Evolutionary conservation across 2,113 vertebrate genomes (phyloP).

Genomic region (Electrona antarctica): DNA sequence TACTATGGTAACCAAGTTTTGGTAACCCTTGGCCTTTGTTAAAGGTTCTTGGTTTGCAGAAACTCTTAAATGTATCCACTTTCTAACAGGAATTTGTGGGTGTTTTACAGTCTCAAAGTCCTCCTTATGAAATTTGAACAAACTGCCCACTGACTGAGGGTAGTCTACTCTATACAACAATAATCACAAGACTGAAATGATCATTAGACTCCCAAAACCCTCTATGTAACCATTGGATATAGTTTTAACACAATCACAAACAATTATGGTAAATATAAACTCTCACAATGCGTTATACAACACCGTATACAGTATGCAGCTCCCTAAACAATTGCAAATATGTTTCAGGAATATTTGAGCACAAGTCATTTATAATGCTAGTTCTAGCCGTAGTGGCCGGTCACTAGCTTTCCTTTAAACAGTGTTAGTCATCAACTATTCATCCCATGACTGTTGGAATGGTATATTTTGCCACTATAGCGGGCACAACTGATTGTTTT

Average conservation of each 20-base stretch:
- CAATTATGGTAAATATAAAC: slow-evolving; percentile 13
- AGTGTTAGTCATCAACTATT: too few relatives aligned
- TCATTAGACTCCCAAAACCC: too few relatives aligned
- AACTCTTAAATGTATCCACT: slow-evolving; percentile 12
- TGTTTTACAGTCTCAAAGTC: slow-evolving; percentile 20
- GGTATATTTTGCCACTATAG: too few relatives aligned
- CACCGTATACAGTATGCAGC: too few relatives aligned
- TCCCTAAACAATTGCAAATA: too few relatives aligned
- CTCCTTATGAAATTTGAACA: slow-evolving; percentile 9
- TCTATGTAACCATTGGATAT: slow-evolving; percentile 6
- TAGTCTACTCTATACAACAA: not conserved
- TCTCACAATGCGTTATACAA: not conserved
- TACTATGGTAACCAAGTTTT: not conserved
- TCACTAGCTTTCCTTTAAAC: not conserved
- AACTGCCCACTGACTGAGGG: slow-evolving; percentile 11
- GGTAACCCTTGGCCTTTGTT: slow-evolving; percentile 13
- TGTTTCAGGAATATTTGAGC: too few relatives aligned
- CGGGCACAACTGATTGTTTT: too few relatives aligned
- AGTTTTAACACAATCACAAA: slow-evolving; percentile 19
- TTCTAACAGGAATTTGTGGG: slow-evolving; percentile 11
- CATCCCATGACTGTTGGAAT: too few relatives aligned
- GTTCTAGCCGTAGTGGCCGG: not conserved
- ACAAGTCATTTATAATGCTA: not conserved
- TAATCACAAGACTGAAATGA: not conserved
- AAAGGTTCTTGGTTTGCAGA: slow-evolving; percentile 15